Percentiles rank a stretch among this genome's conserved stretches.
Conservation (phyloP, 2,797 vertebrate genomes). For the Yasuhikotakia modesta region DNA sequence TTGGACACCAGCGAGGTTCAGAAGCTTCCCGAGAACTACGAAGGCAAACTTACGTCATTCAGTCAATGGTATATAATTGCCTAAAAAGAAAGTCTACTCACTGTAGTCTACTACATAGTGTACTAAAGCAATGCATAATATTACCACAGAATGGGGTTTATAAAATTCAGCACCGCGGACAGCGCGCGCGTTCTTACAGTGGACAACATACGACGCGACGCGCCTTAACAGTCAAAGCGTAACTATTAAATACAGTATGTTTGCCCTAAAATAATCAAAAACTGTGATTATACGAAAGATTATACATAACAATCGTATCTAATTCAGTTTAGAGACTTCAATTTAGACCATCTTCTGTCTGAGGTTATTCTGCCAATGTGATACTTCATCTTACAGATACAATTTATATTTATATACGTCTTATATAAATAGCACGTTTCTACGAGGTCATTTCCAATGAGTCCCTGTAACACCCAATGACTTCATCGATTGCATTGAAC, state of each 20-base stretch:
- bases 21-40: background rate
- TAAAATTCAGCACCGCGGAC: conserved; percentile 81
- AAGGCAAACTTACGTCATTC: conserved; percentile 13
- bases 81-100: background rate
- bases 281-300: background rate
- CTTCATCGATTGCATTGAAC: conserved; percentile 39
- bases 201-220: conserved; percentile 55
- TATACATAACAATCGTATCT: background rate
- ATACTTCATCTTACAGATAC: background rate
- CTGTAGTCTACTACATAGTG: too few relatives aligned
- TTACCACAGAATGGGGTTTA: background rate
- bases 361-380: background rate
- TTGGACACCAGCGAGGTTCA: background rate
- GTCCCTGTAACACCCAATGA: conserved; percentile 9
- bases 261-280: background rate
- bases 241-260: conserved; percentile 6
- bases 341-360: background rate
- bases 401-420: background rate
- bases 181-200: conserved; percentile 62
- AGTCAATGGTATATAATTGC: background rate
- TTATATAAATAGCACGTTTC: background rate
- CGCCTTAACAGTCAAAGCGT: conserved; percentile 39
- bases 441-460: conserved; percentile 9
- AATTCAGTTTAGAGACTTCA: background rate
- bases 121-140: background rate